These are phyloP conservation scores for Ctenochaetus hawaiiensis DNA, from an alignment of 2,797 vertebrate species.

Conservation along the genomic window DNA sequence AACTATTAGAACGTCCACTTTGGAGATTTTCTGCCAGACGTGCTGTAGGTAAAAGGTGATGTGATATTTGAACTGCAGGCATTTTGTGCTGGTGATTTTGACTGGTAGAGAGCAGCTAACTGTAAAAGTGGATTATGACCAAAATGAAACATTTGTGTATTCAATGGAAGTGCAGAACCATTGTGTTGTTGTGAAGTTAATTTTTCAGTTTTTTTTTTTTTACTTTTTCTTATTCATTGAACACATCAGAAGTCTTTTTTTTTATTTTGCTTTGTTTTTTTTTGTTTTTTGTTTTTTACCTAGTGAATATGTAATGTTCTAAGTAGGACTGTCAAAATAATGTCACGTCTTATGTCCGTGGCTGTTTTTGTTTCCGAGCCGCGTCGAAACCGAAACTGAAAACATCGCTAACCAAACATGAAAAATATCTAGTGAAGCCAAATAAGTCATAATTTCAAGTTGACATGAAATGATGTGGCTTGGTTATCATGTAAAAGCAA, in stretches of 20 bases:
- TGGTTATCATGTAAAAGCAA: slow-evolving; percentile 96
- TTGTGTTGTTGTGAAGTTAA: slow-evolving; percentile 90
- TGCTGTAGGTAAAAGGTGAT: slow-evolving; percentile 54
- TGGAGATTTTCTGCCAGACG: slow-evolving; percentile 86
- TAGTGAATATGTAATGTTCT: slow-evolving; percentile 94
- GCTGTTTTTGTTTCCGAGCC: slow-evolving; percentile 80
- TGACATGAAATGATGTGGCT: slow-evolving; percentile 98
- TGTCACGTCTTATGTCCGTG: slow-evolving; percentile 88
- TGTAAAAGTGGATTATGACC: slow-evolving; percentile 95
- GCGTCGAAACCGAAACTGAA: slow-evolving; percentile 92
- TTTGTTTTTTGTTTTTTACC: slow-evolving; percentile 78
- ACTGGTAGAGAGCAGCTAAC: slow-evolving; percentile 92
- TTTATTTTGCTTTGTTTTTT: slow-evolving; percentile 76
- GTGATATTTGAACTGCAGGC: slow-evolving; percentile 65
- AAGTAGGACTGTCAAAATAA: slow-evolving; percentile 91
- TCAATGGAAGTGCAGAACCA: slow-evolving; percentile 96
- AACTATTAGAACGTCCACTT: slow-evolving; percentile 86
- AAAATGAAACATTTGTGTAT: slow-evolving; percentile 94
- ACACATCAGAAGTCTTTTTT: slow-evolving; percentile 83
- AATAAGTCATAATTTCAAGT: slow-evolving; percentile 99
- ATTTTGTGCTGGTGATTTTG: slow-evolving; percentile 65
- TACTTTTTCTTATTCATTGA: slow-evolving; percentile 59
- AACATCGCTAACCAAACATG: slow-evolving; percentile 97
- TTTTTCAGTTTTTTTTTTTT: slow-evolving; percentile 62
- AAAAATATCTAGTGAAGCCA: slow-evolving; percentile 99